Percentiles rank a stretch among this genome's conserved stretches.
Conservation (phyloP, 2,797 vertebrate genomes). For the Hipposideros larvatus region DNA sequence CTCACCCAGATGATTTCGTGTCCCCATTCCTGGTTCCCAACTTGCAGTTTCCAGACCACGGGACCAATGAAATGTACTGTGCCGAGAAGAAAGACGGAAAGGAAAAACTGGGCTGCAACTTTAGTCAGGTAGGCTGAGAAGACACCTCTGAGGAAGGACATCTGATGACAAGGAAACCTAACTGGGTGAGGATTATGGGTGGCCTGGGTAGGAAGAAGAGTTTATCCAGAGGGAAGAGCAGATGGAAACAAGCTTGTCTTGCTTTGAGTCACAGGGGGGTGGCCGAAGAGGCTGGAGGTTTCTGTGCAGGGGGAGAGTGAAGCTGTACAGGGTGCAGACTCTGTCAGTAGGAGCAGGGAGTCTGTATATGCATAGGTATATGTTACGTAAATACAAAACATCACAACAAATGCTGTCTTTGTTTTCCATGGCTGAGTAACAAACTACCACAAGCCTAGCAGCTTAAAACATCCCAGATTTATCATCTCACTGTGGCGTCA, state of each 20-base stretch:
- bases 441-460: background rate
- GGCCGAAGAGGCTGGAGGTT: background rate
- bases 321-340: background rate
- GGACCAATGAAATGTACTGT: background rate
- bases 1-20: background rate
- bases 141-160: background rate
- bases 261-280: background rate
- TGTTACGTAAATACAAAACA: background rate
- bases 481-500: no score
- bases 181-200: background rate
- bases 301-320: background rate
- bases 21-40: background rate
- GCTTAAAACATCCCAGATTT: background rate
- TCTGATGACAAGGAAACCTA: background rate
- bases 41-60: background rate
- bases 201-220: background rate
- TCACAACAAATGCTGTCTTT: background rate
- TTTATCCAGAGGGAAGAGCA: background rate
- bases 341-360: background rate
- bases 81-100: background rate
- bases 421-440: background rate
- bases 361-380: background rate
- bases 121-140: background rate
- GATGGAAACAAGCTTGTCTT: background rate
- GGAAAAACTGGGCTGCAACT: background rate